Conservation (phyloP, 2,797 vertebrate species). For the Eptatretus atami region DNA sequence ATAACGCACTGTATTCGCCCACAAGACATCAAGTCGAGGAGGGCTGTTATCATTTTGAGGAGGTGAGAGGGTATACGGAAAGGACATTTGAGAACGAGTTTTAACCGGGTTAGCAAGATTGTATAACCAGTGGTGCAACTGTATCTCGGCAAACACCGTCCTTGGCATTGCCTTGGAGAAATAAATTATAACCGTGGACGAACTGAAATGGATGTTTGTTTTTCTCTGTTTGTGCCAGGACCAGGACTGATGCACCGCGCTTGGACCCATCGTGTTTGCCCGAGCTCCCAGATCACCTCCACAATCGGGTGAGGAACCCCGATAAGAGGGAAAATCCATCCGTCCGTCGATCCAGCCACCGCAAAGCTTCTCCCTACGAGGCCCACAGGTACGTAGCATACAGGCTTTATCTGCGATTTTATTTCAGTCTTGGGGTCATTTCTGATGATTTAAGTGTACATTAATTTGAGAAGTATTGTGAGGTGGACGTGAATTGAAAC, state of each 20-base stretch:
- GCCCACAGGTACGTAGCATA: conserved; percentile 44
- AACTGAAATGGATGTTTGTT: not conserved
- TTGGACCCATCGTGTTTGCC: conserved; percentile 35
- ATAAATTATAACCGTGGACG: not conserved
- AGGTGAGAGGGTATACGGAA: conserved; percentile 30
- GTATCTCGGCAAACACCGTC: no score
- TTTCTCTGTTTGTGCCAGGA: conserved; percentile 21
- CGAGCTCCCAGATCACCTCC: conserved; percentile 19
- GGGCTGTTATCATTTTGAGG: conserved; percentile 86
- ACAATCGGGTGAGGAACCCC: conserved; percentile 22
- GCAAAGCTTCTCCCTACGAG: conserved; percentile 64
- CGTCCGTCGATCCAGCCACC: conserved; percentile 71
- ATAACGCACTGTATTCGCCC: conserved; percentile 95
- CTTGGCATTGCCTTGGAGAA: not conserved
- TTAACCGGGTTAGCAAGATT: not conserved
- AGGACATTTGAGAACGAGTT: not conserved
- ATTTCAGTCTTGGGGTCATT: no score
- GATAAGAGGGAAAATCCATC: conserved; percentile 23
- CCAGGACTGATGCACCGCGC: conserved; percentile 63
- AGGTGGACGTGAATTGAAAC: no score
- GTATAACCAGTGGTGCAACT: not conserved
- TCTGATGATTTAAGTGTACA: no score
- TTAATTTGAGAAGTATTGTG: no score
- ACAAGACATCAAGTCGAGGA: conserved; percentile 80
- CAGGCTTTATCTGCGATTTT: no score